A percentile compares a stretch with the other conserved stretches of the same genome.
Evolutionary conservation across 2,797 vertebrate species (phyloP).

Genomic region (Gobionotothen gibberifrons): DNA sequence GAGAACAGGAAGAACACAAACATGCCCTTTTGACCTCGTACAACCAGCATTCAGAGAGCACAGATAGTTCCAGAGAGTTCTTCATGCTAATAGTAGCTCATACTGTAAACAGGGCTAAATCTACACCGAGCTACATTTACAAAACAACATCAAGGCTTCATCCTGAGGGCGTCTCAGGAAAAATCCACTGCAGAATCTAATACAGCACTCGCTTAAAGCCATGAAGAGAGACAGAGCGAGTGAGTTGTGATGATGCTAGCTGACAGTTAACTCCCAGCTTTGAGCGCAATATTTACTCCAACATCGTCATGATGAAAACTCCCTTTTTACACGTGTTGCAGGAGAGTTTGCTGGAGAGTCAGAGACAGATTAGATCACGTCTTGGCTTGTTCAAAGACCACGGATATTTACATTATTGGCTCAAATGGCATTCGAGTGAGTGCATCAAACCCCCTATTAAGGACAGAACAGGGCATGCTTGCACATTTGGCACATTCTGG

Average conservation of each 20-base stretch:
- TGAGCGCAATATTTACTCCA: conserved; percentile 61
- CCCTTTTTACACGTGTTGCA: conserved; percentile 58
- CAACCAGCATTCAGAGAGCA: conserved; percentile 33
- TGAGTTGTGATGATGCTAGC: conserved; percentile 60
- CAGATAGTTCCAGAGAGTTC: conserved; percentile 1
- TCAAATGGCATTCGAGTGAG: conserved; percentile 70
- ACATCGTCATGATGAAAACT: conserved; percentile 59
- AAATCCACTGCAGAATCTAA: conserved; percentile 54
- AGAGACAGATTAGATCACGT: conserved; percentile 79
- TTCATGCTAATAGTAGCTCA: conserved; percentile 46
- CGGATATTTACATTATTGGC: conserved; percentile 83
- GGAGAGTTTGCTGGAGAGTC: conserved; percentile 62
- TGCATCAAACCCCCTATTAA: conserved; percentile 64
- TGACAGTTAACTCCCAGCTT: conserved; percentile 72
- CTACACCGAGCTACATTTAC: conserved; percentile 43
- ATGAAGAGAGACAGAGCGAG: conserved; percentile 44
- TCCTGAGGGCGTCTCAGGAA: conserved; percentile 56
- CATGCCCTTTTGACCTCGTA: conserved; percentile 58
- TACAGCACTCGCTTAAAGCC: conserved; percentile 45
- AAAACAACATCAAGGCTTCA: conserved; percentile 64
- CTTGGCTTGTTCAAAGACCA: conserved; percentile 78
- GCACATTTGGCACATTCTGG: conserved; percentile 64
- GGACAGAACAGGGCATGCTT: conserved; percentile 71
- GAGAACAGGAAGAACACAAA: conserved; percentile 69
- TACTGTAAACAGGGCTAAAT: conserved; percentile 52